Evolutionary conservation across 2,113 vertebrate genomes (phyloP).

Genomic region (Terrapene triunguis): DNA sequence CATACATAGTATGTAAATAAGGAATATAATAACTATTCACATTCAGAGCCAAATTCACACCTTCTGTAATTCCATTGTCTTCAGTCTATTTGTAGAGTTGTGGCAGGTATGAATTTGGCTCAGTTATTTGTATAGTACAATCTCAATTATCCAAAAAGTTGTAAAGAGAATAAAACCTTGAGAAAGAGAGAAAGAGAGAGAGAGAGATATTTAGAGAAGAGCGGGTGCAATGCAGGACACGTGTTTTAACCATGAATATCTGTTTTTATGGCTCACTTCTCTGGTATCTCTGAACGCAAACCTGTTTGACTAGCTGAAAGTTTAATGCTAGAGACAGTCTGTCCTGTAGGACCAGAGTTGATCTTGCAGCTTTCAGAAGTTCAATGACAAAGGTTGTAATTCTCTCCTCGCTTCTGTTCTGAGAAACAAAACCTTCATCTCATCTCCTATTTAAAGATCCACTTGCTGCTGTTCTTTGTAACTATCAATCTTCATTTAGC

Average conservation of each 20-base stretch:
- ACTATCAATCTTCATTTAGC: slow-evolving; percentile 37
- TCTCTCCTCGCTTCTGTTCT: background rate
- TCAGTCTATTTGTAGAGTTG: background rate
- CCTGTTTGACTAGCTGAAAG: background rate
- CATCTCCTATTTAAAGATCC: background rate
- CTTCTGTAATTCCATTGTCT: background rate
- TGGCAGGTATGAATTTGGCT: background rate
- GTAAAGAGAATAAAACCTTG: background rate
- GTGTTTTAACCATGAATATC: background rate
- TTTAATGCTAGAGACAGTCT: background rate
- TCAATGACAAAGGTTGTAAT: background rate
- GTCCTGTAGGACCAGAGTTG: background rate
- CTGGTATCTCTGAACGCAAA: background rate
- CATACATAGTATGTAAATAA: background rate
- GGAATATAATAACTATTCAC: background rate
- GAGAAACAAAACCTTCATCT: slow-evolving; percentile 19
- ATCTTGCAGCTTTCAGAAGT: background rate
- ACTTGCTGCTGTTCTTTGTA: slow-evolving; percentile 3
- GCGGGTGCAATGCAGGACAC: background rate
- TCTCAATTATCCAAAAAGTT: background rate
- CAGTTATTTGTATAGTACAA: background rate
- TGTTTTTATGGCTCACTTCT: background rate
- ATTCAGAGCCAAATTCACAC: background rate
- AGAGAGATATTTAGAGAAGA: background rate
- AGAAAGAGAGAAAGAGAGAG: background rate